Evolutionary conservation across 2,797 vertebrate genomes (phyloP), one percentile per base, ranked within the genome.

Genomic region (Phoebastria nigripes): DNA sequence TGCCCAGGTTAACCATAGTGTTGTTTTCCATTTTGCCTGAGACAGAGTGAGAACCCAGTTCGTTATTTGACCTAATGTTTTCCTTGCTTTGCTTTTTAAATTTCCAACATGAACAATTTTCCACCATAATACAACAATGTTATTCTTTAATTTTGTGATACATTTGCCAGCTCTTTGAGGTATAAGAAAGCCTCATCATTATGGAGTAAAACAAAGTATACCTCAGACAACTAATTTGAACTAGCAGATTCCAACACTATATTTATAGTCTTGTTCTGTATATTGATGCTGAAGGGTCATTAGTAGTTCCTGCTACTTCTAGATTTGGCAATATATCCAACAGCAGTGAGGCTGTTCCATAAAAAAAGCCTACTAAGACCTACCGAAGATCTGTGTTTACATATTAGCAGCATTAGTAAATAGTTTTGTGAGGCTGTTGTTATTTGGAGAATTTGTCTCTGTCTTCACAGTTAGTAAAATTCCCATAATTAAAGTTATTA

Each of bases 1-100:
- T 65, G 20, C 2, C 19, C 16, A 4, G 0, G 8, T 71, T 65
- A 67, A 74, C 4, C 5, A 29, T 4, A 42, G 1, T 9, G 3
- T 1, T 89, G n/a, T 54, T 84, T 90, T 89, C 9, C 16, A 59
- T 42, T 41, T 82, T n/a, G 12, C 28, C 15, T 84, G n/a, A 72
- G 12, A 59, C 5, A 78, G n/a, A 35, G 13, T 22, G 24, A 73
- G 8, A 74, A 3, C 1, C 3, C 2, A 15, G 33, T 66, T 86
- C 0, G 3, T 42, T 54, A 59, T 55, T 54, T 80, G 21, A 52
- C 15, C 16, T 83, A 49, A 17, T 39, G 7, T 49, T 69, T 77
- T 56, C 46, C 24, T 93, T 69, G 7, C 5, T 76, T 80, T 52
- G 2, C 4, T 41, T 85, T 71, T 79, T 41, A 41, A 41, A 55